Evolutionary conservation across 2,797 vertebrate genomes (phyloP).

Genomic region (Sebastiscus tertius): DNA sequence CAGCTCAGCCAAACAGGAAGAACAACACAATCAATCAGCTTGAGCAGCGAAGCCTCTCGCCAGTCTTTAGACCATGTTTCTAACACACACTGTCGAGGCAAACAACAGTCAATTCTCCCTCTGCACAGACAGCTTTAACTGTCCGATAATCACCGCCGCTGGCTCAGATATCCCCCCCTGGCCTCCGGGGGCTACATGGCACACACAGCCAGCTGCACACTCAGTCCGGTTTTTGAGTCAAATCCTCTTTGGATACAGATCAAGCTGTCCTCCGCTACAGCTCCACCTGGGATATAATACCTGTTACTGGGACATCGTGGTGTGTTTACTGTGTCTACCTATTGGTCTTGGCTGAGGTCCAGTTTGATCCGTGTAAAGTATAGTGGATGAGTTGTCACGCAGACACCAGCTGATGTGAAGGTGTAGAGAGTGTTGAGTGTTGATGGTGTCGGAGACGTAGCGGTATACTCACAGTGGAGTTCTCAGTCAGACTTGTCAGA

Average conservation of each 20-base stretch:
- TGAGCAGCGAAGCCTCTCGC: slow-evolving; percentile 21
- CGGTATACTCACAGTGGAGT: slow-evolving; percentile 87
- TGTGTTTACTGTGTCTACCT: not conserved
- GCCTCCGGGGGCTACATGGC: slow-evolving; percentile 10
- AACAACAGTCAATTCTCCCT: slow-evolving; percentile 15
- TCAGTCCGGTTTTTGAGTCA: slow-evolving; percentile 12
- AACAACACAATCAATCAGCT: slow-evolving; percentile 63
- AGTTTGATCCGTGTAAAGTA: not conserved
- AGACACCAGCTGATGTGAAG: not conserved
- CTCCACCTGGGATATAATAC: slow-evolving; percentile 22
- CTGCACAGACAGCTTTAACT: slow-evolving; percentile 27
- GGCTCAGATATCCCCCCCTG: slow-evolving; percentile 3
- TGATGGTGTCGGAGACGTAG: not conserved
- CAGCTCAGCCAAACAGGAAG: slow-evolving; percentile 62
- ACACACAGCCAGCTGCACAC: slow-evolving; percentile 20
- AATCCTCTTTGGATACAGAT: slow-evolving; percentile 27
- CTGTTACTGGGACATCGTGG: not conserved
- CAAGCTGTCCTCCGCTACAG: not conserved
- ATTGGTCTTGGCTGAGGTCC: not conserved
- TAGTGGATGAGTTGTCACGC: not conserved
- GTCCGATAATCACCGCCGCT: slow-evolving; percentile 35
- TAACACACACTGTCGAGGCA: slow-evolving; percentile 38
- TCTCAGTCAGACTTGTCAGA: slow-evolving; percentile 90
- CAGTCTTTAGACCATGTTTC: slow-evolving; percentile 33
- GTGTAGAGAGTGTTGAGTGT: slow-evolving; percentile 18